phyloP scores from a whole-genome alignment of 2,888 invertebrate genomes.

The Mythimna loreyi region DNA sequence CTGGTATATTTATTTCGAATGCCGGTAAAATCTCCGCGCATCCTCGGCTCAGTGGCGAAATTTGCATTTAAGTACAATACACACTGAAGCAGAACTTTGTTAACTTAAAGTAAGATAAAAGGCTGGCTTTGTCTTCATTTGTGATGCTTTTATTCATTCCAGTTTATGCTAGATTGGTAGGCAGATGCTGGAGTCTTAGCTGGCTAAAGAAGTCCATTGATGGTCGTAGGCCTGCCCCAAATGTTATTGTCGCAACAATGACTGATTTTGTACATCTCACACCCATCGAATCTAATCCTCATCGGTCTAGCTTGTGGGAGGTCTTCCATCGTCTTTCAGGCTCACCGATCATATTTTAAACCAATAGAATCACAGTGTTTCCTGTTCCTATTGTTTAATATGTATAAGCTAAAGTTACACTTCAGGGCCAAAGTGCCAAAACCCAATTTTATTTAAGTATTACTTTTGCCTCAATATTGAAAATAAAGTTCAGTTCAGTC shows the following conservation, averaged over 20 bases:
- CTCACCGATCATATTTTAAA: too few relatives aligned
- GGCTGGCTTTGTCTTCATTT: slow-evolving; percentile 53
- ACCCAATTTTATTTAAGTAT: too few relatives aligned
- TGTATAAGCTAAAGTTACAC: too few relatives aligned
- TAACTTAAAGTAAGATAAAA: slow-evolving; percentile 58
- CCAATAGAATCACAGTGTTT: too few relatives aligned
- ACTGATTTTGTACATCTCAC: too few relatives aligned
- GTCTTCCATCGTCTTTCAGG: too few relatives aligned
- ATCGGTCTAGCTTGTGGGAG: too few relatives aligned
- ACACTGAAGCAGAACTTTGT: slow-evolving; percentile 64
- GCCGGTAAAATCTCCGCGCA: slow-evolving; percentile 82
- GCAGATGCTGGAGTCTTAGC: background rate
- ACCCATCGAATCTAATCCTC: too few relatives aligned
- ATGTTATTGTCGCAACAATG: too few relatives aligned
- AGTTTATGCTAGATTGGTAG: slow-evolving; percentile 1
- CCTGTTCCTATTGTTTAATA: too few relatives aligned
- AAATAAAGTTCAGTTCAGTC: background rate
- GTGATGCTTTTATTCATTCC: slow-evolving; percentile 48
- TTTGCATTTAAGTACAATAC: slow-evolving; percentile 80
- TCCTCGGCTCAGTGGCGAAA: slow-evolving; percentile 79
- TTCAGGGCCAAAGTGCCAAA: too few relatives aligned
- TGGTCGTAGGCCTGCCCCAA: too few relatives aligned
- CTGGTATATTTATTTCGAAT: slow-evolving; percentile 85
- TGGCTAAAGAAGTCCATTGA: background rate
- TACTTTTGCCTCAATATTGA: background rate